phyloP scores from a whole-genome alignment of 35 echinoderm and acorn worm species.

The Holothuria glaberrima region DNA sequence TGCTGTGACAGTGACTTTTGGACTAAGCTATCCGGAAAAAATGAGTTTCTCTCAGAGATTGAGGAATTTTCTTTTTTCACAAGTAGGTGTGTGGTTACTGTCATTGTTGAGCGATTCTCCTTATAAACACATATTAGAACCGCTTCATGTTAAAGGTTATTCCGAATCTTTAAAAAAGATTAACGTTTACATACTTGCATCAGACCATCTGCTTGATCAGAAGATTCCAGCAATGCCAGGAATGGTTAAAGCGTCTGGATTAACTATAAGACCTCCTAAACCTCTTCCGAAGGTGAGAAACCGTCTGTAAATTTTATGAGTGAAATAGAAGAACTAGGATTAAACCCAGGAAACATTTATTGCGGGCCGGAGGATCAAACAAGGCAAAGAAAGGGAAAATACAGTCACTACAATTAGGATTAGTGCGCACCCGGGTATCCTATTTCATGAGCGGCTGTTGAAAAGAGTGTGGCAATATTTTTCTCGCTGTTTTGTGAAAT shows the following conservation, averaged over 20 bases:
- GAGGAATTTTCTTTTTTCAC: neutral
- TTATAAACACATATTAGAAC: neutral
- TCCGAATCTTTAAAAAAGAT: neutral
- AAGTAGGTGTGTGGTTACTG: neutral
- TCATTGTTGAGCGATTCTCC: neutral
- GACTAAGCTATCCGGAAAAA: neutral
- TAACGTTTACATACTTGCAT: neutral
- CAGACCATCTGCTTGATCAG: constrained; percentile 14
- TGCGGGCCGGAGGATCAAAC: too few relatives aligned
- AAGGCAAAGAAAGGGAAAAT: too few relatives aligned
- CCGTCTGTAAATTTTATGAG: too few relatives aligned
- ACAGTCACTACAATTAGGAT: too few relatives aligned
- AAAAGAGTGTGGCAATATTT: too few relatives aligned
- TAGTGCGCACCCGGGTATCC: too few relatives aligned
- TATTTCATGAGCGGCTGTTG: too few relatives aligned
- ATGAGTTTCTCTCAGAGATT: neutral
- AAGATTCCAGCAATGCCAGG: constrained; percentile 9
- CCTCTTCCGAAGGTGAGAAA: constrained; percentile 1
- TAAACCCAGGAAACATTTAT: too few relatives aligned
- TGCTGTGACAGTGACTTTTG: neutral
- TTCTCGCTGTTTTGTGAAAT: too few relatives aligned
- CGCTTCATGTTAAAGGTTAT: neutral
- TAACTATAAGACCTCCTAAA: neutral
- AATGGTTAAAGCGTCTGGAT: neutral
- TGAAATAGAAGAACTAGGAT: too few relatives aligned